Conservation (phyloP, 2,888 invertebrate genomes). For the Dermolepida albohirtum region DNA sequence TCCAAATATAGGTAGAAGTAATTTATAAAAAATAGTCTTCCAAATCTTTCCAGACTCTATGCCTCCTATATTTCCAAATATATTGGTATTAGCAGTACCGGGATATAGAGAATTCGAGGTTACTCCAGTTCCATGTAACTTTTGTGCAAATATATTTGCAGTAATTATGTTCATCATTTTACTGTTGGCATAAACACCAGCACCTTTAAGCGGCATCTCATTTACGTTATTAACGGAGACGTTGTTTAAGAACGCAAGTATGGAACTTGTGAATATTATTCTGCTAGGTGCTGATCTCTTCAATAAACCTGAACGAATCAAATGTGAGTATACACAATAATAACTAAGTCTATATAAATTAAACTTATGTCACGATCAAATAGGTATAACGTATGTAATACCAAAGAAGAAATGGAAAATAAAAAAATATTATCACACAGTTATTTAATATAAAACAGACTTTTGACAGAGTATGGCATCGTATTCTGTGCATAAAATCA, state of each 20-base stretch:
- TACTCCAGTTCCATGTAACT: conserved; percentile 56
- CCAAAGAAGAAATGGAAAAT: too few species aligned
- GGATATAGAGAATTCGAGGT: conserved; percentile 61
- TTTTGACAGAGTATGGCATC: too few species aligned
- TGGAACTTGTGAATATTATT: conserved; percentile 60
- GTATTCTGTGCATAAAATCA: too few species aligned
- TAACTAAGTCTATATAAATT: background rate
- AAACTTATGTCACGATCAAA: too few species aligned
- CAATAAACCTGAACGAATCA: conserved; percentile 54
- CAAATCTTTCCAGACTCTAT: background rate
- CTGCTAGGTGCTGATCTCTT: conserved; percentile 60
- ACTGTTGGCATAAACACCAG: conserved; percentile 57
- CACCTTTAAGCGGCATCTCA: background rate
- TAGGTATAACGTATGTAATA: too few species aligned
- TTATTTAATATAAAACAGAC: too few species aligned
- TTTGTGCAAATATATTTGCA: conserved; percentile 59
- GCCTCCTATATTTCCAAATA: conserved; percentile 8
- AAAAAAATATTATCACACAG: too few species aligned
- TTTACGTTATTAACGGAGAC: conserved; percentile 52
- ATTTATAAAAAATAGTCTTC: background rate
- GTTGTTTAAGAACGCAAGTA: conserved; percentile 55
- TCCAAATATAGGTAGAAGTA: conserved; percentile 1
- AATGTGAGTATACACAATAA: conserved; percentile 17
- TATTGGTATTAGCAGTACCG: conserved; percentile 56
- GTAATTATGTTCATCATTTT: conserved; percentile 60